Percentiles rank a stretch among this genome's conserved stretches.
Conservation (phyloP, 1,140 invertebrate species). For the Drosophila lacertosa region DNA sequence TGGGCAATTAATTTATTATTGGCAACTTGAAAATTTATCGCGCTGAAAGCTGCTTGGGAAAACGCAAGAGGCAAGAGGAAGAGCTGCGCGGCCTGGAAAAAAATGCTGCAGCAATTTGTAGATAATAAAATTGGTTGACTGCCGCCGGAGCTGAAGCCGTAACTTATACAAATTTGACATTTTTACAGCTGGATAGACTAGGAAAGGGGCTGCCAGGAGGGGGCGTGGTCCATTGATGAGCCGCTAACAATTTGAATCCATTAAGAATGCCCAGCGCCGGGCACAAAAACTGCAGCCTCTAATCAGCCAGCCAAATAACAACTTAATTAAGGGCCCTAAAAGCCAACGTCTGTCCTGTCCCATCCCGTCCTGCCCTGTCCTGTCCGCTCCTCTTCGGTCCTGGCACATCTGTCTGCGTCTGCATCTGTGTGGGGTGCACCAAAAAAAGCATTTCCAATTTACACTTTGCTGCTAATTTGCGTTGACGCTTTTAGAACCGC, state of each 20-base stretch:
- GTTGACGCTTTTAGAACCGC: slow-evolving; percentile 81
- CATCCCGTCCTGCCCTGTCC: slow-evolving; percentile 1
- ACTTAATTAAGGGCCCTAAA: slow-evolving; percentile 79
- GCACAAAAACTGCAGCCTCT: slow-evolving; percentile 64
- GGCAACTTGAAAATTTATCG: slow-evolving; percentile 75
- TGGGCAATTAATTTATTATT: slow-evolving; percentile 79
- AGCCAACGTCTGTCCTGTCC: slow-evolving; percentile 40
- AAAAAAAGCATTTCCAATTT: slow-evolving; percentile 82
- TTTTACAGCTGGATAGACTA: slow-evolving; percentile 57
- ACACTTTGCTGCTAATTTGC: slow-evolving; percentile 82
- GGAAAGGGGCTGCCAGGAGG: neutral
- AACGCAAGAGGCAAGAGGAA: slow-evolving; percentile 10
- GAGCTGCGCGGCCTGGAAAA: slow-evolving; percentile 26
- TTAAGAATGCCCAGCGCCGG: slow-evolving; percentile 37
- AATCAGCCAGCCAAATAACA: slow-evolving; percentile 76
- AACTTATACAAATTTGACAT: slow-evolving; percentile 81
- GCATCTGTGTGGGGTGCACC: slow-evolving; percentile 70
- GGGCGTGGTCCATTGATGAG: slow-evolving; percentile 66
- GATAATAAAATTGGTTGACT: slow-evolving; percentile 68
- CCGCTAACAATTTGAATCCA: slow-evolving; percentile 51
- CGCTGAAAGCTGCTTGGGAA: slow-evolving; percentile 34
- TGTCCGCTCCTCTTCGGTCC: neutral
- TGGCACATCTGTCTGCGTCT: neutral
- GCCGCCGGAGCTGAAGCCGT: slow-evolving; percentile 33
- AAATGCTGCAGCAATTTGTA: slow-evolving; percentile 72